Evolutionary conservation across 2,888 invertebrate species (phyloP).

Genomic region (Synergus itoensis): DNA sequence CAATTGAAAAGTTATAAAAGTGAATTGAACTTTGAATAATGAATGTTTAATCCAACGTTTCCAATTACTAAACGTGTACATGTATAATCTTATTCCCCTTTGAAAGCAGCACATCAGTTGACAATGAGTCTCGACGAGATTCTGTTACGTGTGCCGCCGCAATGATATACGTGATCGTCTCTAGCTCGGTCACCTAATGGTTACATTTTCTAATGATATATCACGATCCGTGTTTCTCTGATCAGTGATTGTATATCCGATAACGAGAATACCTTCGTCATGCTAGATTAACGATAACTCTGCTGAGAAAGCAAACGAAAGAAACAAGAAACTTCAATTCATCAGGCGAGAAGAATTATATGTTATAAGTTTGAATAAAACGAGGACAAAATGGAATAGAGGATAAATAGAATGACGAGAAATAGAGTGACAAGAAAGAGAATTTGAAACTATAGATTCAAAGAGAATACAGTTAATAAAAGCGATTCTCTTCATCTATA

Average conservation of each 20-base stretch:
- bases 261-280: background rate
- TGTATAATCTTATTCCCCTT: background rate
- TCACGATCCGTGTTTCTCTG: conserved; percentile 5
- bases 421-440: no score
- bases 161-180: background rate
- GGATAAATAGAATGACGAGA: background rate
- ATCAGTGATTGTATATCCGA: conserved; percentile 6
- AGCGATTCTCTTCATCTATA: background rate
- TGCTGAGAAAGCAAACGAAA: background rate
- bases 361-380: background rate
- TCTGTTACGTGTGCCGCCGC: background rate
- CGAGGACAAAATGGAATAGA: background rate
- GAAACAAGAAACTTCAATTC: no score
- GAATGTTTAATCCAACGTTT: conserved; percentile 1
- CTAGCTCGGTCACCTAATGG: conserved; percentile 1
- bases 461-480: background rate
- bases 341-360: background rate
- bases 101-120: background rate
- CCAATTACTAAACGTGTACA: background rate
- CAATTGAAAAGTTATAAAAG: background rate
- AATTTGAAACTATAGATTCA: background rate
- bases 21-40: background rate
- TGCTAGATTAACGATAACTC: background rate
- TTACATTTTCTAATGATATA: conserved; percentile 11
- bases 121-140: conserved; percentile 6